Evolutionary conservation across 2,888 invertebrate genomes (phyloP).

Genomic region (Bedellia somnulentella): DNA sequence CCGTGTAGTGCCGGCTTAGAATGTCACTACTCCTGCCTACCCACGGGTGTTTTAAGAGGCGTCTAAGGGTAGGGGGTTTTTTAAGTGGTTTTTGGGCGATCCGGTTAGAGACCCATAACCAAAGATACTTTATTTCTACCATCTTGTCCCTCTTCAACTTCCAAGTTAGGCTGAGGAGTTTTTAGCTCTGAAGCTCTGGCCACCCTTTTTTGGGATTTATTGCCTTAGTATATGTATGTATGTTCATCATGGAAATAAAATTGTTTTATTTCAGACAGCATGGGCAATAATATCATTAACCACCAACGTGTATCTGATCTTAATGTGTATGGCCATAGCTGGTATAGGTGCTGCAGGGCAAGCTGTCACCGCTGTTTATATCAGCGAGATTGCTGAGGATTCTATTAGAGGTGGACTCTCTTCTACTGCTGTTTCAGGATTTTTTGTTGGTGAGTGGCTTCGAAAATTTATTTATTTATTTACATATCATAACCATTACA

Average conservation of each 20-base stretch:
- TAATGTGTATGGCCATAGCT: constrained; percentile 22
- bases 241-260: not conserved
- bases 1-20: too few relatives aligned
- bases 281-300: constrained; percentile 34
- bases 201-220: not conserved
- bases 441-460: constrained; percentile 30
- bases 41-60: too few relatives aligned
- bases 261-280: constrained; percentile 19
- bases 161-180: too few relatives aligned
- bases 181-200: too few relatives aligned
- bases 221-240: not conserved
- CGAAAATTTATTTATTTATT: too few relatives aligned
- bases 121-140: too few relatives aligned
- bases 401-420: constrained; percentile 37
- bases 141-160: too few relatives aligned
- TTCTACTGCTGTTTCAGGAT: constrained; percentile 27
- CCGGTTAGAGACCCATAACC: too few relatives aligned
- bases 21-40: too few relatives aligned
- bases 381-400: constrained; percentile 38
- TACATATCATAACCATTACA: too few relatives aligned
- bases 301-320: constrained; percentile 21
- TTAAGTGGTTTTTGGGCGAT: too few relatives aligned
- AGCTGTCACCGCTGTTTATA: constrained; percentile 33
- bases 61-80: too few relatives aligned
- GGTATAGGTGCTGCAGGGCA: constrained; percentile 40